Evolutionary conservation across 2,797 vertebrate genomes (phyloP).

Genomic region (Anabas testudineus): DNA sequence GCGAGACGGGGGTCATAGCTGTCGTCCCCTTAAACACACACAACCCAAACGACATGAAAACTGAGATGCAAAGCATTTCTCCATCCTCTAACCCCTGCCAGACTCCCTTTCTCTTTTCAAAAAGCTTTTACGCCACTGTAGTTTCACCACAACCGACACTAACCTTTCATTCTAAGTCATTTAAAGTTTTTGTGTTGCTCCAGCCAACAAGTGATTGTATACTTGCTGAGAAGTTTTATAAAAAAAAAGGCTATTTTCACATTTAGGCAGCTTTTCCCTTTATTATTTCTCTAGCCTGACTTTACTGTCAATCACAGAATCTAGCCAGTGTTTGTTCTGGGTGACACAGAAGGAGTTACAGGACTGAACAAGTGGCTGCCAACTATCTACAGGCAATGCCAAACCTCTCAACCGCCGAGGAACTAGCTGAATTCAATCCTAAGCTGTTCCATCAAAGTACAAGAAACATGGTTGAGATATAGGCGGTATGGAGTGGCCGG

Average conservation of each 20-base stretch:
- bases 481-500: conserved; percentile 42
- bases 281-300: conserved; percentile 38
- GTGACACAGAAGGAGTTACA: conserved; percentile 61
- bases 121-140: conserved; percentile 43
- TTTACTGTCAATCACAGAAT: conserved; percentile 62
- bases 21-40: conserved; percentile 61
- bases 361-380: conserved; percentile 29
- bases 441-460: conserved; percentile 68
- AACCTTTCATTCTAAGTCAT: conserved; percentile 56
- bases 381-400: conserved; percentile 33
- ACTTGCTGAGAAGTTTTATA: conserved; percentile 34
- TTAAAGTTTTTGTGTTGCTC: conserved; percentile 46
- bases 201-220: conserved; percentile 48
- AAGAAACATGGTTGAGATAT: conserved; percentile 55
- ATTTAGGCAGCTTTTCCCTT: conserved; percentile 24
- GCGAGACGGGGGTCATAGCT: conserved; percentile 65
- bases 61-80: conserved; percentile 70
- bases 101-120: conserved; percentile 27
- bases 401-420: conserved; percentile 49
- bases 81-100: conserved; percentile 29
- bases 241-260: conserved; percentile 15
- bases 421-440: conserved; percentile 37
- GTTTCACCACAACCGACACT: conserved; percentile 55
- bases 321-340: conserved; percentile 61
- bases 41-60: conserved; percentile 76